Conservation (phyloP, 2,888 invertebrate species). For the Nemurella pictetii region DNA sequence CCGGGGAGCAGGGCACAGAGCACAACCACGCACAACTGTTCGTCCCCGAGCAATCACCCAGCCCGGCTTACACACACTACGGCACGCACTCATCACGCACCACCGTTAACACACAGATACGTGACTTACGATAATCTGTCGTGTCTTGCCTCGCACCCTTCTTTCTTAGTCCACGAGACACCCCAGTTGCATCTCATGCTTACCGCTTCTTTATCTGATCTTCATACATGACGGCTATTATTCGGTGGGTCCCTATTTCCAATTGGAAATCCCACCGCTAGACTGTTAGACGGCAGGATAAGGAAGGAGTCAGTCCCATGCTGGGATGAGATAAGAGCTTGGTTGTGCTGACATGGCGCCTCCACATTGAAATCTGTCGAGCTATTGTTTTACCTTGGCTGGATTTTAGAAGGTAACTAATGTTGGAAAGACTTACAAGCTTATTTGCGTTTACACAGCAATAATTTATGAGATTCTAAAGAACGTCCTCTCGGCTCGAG, state of each 20-base stretch:
- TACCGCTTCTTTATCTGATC: conserved; percentile 6
- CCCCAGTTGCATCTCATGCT: neutral
- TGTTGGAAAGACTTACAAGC: neutral
- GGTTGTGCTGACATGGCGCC: neutral
- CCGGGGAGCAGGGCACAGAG: too few relatives aligned
- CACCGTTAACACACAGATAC: conserved; percentile 21
- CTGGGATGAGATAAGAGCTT: neutral
- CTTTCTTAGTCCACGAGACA: neutral
- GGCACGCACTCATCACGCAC: neutral
- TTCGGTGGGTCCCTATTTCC: neutral
- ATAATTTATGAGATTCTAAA: neutral
- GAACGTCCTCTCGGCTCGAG: neutral
- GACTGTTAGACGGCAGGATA: too few relatives aligned
- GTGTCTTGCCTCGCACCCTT: conserved; percentile 17
- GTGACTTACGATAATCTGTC: conserved; percentile 31
- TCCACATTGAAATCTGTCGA: neutral
- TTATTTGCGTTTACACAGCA: neutral
- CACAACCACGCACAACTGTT: too few relatives aligned
- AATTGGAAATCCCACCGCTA: neutral
- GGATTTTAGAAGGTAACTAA: neutral
- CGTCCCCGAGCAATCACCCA: conserved; percentile 26
- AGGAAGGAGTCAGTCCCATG: neutral
- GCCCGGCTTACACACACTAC: neutral
- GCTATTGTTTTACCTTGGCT: neutral
- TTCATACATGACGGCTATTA: neutral